These are phyloP conservation scores for Trematocara unimaculatum DNA, from an alignment of 2,113 vertebrate genomes.

Conservation along the genomic window DNA sequence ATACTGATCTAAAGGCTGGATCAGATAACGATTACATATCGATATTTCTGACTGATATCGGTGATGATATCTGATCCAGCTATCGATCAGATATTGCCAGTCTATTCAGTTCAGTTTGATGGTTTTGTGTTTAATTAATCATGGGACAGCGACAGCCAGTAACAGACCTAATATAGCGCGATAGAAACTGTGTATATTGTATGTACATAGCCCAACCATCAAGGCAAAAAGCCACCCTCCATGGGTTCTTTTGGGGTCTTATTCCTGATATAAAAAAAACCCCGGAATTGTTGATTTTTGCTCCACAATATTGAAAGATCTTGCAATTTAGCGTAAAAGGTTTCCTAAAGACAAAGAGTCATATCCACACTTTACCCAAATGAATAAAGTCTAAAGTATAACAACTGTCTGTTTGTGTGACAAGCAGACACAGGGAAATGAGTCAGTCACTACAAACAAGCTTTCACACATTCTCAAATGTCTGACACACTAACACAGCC, in stretches of 20 bases:
- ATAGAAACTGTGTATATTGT: not conserved
- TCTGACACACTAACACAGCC: not conserved
- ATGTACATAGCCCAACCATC: not conserved
- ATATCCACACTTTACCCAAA: not conserved
- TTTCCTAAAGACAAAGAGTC: not conserved
- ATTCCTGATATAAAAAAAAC: not conserved
- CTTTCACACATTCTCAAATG: constrained; percentile 22
- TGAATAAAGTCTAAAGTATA: not conserved
- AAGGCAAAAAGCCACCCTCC: not conserved
- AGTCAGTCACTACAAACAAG: not conserved
- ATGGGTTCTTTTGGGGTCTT: not conserved
- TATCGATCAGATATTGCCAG: not conserved
- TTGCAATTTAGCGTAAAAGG: not conserved
- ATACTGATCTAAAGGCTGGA: not conserved
- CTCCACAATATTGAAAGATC: not conserved
- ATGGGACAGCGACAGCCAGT: not conserved
- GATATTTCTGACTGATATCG: not conserved
- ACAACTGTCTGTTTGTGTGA: not conserved
- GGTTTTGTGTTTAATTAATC: not conserved
- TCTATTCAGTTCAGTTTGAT: not conserved
- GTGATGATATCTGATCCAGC: not conserved
- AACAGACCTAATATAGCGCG: not conserved
- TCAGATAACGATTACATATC: not conserved
- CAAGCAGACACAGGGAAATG: not conserved
- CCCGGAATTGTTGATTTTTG: not conserved